Evolutionary conservation across 1,140 invertebrate species (phyloP).

Genomic region (Cotesia vestalis): DNA sequence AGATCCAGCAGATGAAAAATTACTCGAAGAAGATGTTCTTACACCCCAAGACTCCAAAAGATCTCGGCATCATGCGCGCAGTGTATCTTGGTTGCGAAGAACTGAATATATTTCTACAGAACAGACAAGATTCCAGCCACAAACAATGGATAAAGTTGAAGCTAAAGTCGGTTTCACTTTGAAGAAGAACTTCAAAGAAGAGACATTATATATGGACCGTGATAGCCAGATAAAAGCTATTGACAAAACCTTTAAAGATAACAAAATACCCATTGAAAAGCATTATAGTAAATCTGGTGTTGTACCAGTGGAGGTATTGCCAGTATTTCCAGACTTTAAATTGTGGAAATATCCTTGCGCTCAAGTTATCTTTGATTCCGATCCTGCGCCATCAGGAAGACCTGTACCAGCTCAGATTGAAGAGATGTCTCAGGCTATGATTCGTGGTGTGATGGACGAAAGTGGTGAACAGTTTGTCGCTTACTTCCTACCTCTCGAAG

Average conservation of each 20-base stretch:
- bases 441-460: conserved; percentile 97
- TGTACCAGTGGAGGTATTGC: conserved; percentile 86
- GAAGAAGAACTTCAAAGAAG: conserved; percentile 94
- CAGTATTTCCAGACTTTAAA: conserved; percentile 95
- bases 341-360: conserved; percentile 98
- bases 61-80: conserved; percentile 89
- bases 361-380: conserved; percentile 98
- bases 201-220: conserved; percentile 94
- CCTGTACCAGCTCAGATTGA: conserved; percentile 87
- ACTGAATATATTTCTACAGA: conserved; percentile 99
- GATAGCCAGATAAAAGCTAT: conserved; percentile 98
- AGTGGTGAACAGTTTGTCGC: conserved; percentile 98
- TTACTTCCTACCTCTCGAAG: conserved; percentile 95
- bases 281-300: conserved; percentile 97
- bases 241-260: conserved; percentile 96
- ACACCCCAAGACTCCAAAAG: conserved; percentile 89
- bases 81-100: conserved; percentile 94
- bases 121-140: conserved; percentile 95
- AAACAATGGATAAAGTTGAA: conserved; percentile 96
- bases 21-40: conserved; percentile 91
- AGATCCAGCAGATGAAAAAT: conserved; percentile 90
- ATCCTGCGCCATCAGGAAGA: conserved; percentile 86
- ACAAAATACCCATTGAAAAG: conserved; percentile 84
- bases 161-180: conserved; percentile 98
- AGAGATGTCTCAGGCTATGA: conserved; percentile 99